A percentile compares a stretch with the other conserved stretches of the same genome.
Evolutionary conservation across 2,888 invertebrate species (phyloP).

Genomic region (Chymomyza amoena): DNA sequence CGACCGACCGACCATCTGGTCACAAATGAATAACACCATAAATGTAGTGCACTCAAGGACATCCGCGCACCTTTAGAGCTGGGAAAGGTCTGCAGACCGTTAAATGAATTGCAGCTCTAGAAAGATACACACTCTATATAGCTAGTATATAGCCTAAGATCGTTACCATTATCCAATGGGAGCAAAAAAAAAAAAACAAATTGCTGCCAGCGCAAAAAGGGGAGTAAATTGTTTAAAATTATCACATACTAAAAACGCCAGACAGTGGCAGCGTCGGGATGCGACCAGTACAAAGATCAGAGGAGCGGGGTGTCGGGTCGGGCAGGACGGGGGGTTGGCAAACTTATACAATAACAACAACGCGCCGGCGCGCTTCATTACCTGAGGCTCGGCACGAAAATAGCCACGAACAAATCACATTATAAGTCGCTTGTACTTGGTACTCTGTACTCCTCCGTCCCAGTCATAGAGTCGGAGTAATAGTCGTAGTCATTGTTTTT

Average conservation of each 20-base stretch:
- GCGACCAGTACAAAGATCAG: not conserved
- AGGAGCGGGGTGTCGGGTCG: not conserved
- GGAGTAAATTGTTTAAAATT: conserved; percentile 67
- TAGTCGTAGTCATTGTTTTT: conserved; percentile 4
- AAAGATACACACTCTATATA: not conserved
- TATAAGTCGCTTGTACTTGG: conserved; percentile 45
- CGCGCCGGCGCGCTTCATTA: not conserved
- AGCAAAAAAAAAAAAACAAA: not conserved
- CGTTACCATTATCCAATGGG: not conserved
- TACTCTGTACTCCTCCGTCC: not conserved
- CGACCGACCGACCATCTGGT: not conserved
- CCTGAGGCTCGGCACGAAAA: conserved; percentile 36
- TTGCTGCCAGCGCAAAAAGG: conserved; percentile 34
- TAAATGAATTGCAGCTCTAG: not conserved
- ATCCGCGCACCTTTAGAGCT: not conserved
- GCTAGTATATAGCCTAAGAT: not conserved
- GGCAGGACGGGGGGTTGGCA: not conserved
- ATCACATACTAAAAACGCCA: conserved; percentile 61
- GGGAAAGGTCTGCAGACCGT: not conserved
- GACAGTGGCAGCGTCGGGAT: not conserved
- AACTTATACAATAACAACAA: not conserved
- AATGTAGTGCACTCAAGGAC: not conserved
- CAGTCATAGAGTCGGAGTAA: conserved; percentile 5
- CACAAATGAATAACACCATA: not conserved
- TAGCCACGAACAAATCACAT: conserved; percentile 63